Conservation (phyloP, 2,888 invertebrate genomes). For the Nesidiocoris tenuis region DNA sequence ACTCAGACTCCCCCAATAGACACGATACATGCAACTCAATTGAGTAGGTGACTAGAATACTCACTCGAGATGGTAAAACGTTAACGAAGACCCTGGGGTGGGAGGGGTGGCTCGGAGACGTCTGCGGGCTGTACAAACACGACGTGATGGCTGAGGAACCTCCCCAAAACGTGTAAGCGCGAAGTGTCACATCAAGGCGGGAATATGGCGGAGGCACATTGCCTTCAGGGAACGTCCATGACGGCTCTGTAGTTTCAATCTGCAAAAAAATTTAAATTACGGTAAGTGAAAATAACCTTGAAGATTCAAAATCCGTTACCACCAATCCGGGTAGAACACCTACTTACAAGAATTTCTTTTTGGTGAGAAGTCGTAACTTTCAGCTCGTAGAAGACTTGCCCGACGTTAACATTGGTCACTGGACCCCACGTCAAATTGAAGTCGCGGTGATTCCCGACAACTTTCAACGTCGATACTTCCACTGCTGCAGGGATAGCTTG, state of each 20-base stretch:
- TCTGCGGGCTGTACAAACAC: conserved; percentile 73
- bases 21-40: too few species aligned
- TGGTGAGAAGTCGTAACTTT: conserved; percentile 64
- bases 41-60: too few species aligned
- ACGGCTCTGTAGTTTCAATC: conserved; percentile 48
- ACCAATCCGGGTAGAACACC: too few species aligned
- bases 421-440: conserved; percentile 85
- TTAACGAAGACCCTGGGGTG: conserved; percentile 69
- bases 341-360: conserved; percentile 59
- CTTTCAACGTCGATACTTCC: conserved; percentile 64
- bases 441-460: conserved; percentile 73
- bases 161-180: conserved; percentile 84
- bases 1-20: too few species aligned
- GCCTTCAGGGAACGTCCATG: conserved; percentile 48
- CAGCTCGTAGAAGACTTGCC: conserved; percentile 79
- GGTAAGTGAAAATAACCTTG: too few species aligned
- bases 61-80: conserved; percentile 14
- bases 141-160: conserved; percentile 65
- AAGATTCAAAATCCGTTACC: too few species aligned
- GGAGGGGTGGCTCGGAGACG: conserved; percentile 73
- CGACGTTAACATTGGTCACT: conserved; percentile 72
- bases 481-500: conserved; percentile 75
- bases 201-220: conserved; percentile 63
- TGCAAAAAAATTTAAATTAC: conserved; percentile 27
- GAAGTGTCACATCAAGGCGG: conserved; percentile 68